phyloP scores from a whole-genome alignment of 2,888 invertebrate species.

The Galerucella pusilla region DNA sequence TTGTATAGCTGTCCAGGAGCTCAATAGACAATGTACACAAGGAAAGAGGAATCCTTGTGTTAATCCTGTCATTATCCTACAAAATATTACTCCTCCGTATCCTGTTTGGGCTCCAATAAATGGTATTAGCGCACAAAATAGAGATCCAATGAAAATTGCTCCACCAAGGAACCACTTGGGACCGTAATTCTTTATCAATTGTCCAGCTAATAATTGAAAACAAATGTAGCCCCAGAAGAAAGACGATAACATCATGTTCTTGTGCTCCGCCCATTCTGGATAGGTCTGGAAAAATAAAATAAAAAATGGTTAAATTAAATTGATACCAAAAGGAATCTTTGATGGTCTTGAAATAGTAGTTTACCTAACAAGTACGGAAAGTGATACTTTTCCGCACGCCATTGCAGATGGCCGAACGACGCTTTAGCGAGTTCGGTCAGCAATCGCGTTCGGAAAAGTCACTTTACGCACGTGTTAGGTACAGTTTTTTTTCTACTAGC shows the following conservation, averaged over 20 bases:
- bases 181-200: conserved; percentile 79
- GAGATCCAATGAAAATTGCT: conserved; percentile 69
- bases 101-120: conserved; percentile 42
- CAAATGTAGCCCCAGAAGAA: conserved; percentile 85
- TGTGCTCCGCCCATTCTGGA: conserved; percentile 44
- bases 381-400: no score
- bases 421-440: no score
- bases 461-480: no score
- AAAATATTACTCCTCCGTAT: conserved; percentile 48
- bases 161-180: conserved; percentile 74
- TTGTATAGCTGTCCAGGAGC: conserved; percentile 79
- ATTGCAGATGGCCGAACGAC: no score
- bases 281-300: conserved; percentile 36
- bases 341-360: no score
- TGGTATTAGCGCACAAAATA: conserved; percentile 72
- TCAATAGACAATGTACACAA: conserved; percentile 75
- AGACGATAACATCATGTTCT: conserved; percentile 72
- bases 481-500: no score
- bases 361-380: no score
- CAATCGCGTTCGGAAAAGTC: no score
- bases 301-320: background rate
- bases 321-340: no score
- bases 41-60: conserved; percentile 79
- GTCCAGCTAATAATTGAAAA: conserved; percentile 78
- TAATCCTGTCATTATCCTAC: conserved; percentile 46